Evolutionary conservation across 1,140 invertebrate genomes (phyloP).

Genomic region (Trichomalopsis sarcophagae): DNA sequence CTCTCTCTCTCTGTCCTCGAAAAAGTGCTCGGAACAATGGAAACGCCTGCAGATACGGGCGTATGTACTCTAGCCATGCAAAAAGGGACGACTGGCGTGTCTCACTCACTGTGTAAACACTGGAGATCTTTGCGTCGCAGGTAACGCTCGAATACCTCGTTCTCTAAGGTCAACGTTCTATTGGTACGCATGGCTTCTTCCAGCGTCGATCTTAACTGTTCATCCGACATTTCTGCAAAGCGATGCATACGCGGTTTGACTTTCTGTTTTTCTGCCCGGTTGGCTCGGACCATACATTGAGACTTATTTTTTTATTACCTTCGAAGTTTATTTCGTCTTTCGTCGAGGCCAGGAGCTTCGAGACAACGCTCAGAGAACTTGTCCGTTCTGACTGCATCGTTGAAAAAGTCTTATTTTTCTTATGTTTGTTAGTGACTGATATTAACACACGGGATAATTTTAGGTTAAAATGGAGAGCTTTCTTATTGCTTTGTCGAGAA

Average conservation of each 20-base stretch:
- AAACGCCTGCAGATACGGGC: background rate
- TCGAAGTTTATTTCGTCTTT: constrained; percentile 6
- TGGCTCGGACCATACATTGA: background rate
- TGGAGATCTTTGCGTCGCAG: constrained; percentile 58
- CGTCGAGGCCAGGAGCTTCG: background rate
- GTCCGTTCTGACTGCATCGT: constrained; percentile 5
- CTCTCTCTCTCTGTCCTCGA: no score
- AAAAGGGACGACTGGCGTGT: background rate
- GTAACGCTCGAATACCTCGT: constrained; percentile 65
- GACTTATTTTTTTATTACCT: background rate
- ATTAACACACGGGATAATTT: background rate
- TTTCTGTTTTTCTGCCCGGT: background rate
- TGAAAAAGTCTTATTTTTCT: background rate
- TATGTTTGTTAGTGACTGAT: background rate
- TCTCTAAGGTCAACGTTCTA: constrained; percentile 61
- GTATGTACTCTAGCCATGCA: background rate
- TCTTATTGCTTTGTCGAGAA: background rate
- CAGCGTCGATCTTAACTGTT: constrained; percentile 57
- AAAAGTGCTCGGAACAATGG: background rate
- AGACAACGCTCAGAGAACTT: background rate
- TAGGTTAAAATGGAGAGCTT: background rate
- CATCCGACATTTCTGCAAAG: constrained; percentile 40
- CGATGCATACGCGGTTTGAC: background rate
- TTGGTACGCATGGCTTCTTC: constrained; percentile 55
- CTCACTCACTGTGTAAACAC: constrained; percentile 26